Conservation (phyloP, 35 echinoderm and acorn worm species). For the Hemicentrotus pulcherrimus region DNA sequence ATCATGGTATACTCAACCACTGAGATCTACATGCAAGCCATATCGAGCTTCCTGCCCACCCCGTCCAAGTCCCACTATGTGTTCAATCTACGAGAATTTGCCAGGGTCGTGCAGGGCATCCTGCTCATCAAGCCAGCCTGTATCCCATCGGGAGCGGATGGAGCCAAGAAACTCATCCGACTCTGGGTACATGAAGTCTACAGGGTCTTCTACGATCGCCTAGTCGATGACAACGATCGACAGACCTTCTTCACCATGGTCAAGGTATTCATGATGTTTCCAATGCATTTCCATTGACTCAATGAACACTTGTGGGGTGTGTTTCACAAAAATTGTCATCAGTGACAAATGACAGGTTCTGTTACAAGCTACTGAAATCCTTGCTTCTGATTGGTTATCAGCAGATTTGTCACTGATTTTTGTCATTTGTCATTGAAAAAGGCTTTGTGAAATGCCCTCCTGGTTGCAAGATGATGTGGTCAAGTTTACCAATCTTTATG, state of each 20-base stretch:
- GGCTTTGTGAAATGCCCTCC: too few species aligned
- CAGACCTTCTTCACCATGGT: conserved; percentile 84
- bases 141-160: conserved; percentile 74
- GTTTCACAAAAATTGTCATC: too few species aligned
- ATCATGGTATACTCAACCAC: conserved; percentile 95
- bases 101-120: conserved; percentile 92
- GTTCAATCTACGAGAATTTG: conserved; percentile 93
- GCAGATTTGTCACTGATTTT: too few species aligned
- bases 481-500: neutral
- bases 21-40: conserved; percentile 87
- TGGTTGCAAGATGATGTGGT: neutral
- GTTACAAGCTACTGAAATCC: too few species aligned
- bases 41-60: conserved; percentile 92
- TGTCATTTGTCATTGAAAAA: too few species aligned
- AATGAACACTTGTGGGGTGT: too few species aligned
- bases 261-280: conserved; percentile 64
- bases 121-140: conserved; percentile 75
- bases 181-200: conserved; percentile 99
- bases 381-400: too few species aligned
- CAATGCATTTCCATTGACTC: neutral
- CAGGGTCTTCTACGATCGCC: conserved; percentile 97
- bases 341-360: too few species aligned
- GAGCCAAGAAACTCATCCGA: conserved; percentile 81
- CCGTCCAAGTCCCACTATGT: conserved; percentile 94
- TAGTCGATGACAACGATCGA: conserved; percentile 88